A percentile compares a stretch with the other conserved stretches of the same genome.
Evolutionary conservation across 2,888 invertebrate genomes (phyloP).

Genomic region (Vandiemenella viatica): DNA sequence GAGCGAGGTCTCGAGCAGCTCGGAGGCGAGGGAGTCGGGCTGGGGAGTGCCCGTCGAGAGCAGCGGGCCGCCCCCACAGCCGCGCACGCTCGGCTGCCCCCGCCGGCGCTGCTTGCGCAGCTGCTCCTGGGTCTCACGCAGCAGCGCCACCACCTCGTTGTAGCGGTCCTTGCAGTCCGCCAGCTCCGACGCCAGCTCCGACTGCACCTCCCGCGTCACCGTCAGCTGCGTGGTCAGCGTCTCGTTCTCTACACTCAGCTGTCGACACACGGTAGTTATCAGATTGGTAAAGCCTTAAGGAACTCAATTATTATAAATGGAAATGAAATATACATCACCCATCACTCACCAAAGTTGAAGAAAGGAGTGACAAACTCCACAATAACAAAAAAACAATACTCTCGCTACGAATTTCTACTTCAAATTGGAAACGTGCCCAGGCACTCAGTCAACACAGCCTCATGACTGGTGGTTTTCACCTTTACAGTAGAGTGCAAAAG

Average conservation of each 20-base stretch:
- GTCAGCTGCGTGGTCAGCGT: conserved; percentile 68
- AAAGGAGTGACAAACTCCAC: no score
- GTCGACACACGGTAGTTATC: no score
- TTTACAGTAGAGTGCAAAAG: no score
- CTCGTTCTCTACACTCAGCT: conserved; percentile 73
- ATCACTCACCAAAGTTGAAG: no score
- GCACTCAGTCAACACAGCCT: no score
- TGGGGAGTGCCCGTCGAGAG: conserved; percentile 32
- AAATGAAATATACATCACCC: no score
- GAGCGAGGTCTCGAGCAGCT: conserved; percentile 62
- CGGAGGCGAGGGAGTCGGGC: conserved; percentile 76
- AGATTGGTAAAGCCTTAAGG: no score
- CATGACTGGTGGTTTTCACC: no score
- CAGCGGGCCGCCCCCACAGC: conserved; percentile 44
- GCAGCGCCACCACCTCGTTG: conserved; percentile 67
- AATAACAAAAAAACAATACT: no score
- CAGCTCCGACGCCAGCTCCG: conserved; percentile 75
- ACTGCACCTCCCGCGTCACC: conserved; percentile 84
- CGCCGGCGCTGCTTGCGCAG: conserved; percentile 57
- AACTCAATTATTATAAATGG: no score
- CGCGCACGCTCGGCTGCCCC: conserved; percentile 49
- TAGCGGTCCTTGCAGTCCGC: conserved; percentile 76
- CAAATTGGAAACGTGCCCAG: no score
- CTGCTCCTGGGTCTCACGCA: conserved; percentile 83
- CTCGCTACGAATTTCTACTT: no score